Percentiles rank a stretch among this genome's conserved stretches.
These are phyloP conservation scores for Drosophila demipolita DNA, from an alignment of 2,888 invertebrate species.

Conservation along the genomic window DNA sequence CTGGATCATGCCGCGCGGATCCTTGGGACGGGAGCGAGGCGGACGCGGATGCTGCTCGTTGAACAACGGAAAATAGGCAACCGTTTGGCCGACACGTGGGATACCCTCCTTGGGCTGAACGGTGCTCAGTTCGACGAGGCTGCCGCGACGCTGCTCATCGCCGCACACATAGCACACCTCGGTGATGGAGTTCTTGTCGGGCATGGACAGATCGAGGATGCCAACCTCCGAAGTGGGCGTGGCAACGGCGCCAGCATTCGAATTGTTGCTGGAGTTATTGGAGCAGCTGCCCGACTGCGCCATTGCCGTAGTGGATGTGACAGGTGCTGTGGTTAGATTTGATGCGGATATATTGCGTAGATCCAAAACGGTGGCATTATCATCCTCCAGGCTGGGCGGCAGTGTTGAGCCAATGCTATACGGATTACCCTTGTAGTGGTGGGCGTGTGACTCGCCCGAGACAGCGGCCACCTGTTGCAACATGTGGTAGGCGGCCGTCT, in stretches of 20 bases:
- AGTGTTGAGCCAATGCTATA: slow-evolving; percentile 59
- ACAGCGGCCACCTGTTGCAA: slow-evolving; percentile 73
- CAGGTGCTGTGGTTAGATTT: slow-evolving; percentile 33
- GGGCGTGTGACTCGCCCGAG: slow-evolving; percentile 68
- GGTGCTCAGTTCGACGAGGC: slow-evolving; percentile 89
- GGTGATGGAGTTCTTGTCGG: slow-evolving; percentile 95
- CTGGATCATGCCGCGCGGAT: slow-evolving; percentile 91
- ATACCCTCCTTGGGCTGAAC: slow-evolving; percentile 86
- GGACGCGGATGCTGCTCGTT: slow-evolving; percentile 93
- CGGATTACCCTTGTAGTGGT: slow-evolving; percentile 73
- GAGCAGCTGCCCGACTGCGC: slow-evolving; percentile 27
- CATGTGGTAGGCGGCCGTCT: slow-evolving; percentile 76
- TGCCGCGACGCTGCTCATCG: slow-evolving; percentile 93
- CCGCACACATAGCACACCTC: slow-evolving; percentile 97
- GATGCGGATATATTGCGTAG: slow-evolving; percentile 81
- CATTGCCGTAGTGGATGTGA: slow-evolving; percentile 36
- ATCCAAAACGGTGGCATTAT: slow-evolving; percentile 83
- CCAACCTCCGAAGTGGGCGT: slow-evolving; percentile 88
- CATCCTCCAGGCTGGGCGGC: slow-evolving; percentile 71
- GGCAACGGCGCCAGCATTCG: not conserved
- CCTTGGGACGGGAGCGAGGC: slow-evolving; percentile 93
- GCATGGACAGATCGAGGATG: slow-evolving; percentile 95
- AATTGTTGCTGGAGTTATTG: not conserved
- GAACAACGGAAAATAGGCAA: slow-evolving; percentile 91
- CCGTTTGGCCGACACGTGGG: slow-evolving; percentile 83